Evolutionary conservation across 2,888 invertebrate species (phyloP), one percentile per base, ranked within the genome.

Genomic region (Phengaris arion): DNA sequence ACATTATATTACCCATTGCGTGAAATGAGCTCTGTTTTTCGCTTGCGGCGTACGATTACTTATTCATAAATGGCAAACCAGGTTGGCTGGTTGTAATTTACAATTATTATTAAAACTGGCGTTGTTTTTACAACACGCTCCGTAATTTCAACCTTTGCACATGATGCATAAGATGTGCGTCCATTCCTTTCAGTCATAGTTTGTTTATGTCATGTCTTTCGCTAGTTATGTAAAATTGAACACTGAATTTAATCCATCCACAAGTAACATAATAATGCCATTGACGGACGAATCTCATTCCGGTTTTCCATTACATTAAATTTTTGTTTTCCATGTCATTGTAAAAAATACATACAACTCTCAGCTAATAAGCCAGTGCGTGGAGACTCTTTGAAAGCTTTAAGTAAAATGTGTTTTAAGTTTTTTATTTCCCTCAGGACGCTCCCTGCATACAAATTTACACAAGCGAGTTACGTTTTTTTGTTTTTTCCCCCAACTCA

Each of bases 391-490:
- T 70, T 48, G 51, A 51, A 59, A 64, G 64, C 70, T 48, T 22
- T 48, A 48, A 48, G 9, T 51, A 22, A 51, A 70, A 70, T 51
- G 51, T 64, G 64, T 64, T 64, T 64, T 22, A 64, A 64, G 64
- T 70, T 70, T 70, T 70, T 70, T 70, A 22, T 6, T 51, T 70
- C 9, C 51, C 51, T 6, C 51, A 1, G 6, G 51, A 51, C 48
- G 48, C 22, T 51, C 2, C 6, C 70, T 15, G 70, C 70, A 51
- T 70, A 70, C 70, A 70, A 70, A 69, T 69, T 48, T 13, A n/a
- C 69, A 48, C 48, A n/a, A 48, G n/a, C 15, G 35, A 35, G 35
- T 35, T 35, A 8, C 22, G 15, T 51, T n/a, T n/a, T n/a, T n/a
- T n/a, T 70, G 70, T 70, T 70, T 69, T 48, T 15, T 35, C 51